phyloP scores from a whole-genome alignment of 2,113 vertebrate species.

The Genyomyrus donnyi region DNA sequence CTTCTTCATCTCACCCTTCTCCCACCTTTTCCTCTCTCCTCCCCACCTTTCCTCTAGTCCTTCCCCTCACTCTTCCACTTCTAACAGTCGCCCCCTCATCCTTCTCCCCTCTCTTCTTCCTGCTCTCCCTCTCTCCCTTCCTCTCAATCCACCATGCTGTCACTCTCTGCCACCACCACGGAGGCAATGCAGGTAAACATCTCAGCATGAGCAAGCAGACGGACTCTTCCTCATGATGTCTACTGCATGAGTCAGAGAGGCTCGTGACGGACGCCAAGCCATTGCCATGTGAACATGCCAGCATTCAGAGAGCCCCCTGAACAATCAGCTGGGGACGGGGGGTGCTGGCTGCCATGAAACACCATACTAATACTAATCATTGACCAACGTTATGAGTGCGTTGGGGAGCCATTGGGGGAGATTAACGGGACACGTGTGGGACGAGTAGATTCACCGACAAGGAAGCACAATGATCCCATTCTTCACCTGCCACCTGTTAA shows the following conservation, averaged over 20 bases:
- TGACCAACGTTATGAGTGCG: neutral
- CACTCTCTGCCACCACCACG: neutral
- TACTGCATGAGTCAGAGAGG: neutral
- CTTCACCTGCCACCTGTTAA: neutral
- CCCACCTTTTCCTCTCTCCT: neutral
- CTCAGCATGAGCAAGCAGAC: neutral
- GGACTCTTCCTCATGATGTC: neutral
- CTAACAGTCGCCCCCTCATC: neutral
- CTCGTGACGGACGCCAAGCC: neutral
- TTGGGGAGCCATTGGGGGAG: neutral
- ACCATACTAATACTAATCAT: neutral
- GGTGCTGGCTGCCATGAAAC: neutral
- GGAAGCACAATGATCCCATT: neutral
- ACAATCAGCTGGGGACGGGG: neutral
- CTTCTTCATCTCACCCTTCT: neutral
- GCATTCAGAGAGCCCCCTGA: neutral
- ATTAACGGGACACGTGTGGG: neutral
- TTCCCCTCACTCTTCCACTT: neutral
- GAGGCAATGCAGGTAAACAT: neutral
- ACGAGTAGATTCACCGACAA: neutral
- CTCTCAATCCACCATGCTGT: neutral
- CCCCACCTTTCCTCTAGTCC: neutral
- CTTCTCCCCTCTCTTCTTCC: neutral
- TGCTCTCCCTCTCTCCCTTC: neutral
- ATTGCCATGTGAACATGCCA: neutral